Evolutionary conservation across 1,140 invertebrate genomes (phyloP), one percentile per base, ranked within the genome.

Genomic region (Drosophila eugracilis): DNA sequence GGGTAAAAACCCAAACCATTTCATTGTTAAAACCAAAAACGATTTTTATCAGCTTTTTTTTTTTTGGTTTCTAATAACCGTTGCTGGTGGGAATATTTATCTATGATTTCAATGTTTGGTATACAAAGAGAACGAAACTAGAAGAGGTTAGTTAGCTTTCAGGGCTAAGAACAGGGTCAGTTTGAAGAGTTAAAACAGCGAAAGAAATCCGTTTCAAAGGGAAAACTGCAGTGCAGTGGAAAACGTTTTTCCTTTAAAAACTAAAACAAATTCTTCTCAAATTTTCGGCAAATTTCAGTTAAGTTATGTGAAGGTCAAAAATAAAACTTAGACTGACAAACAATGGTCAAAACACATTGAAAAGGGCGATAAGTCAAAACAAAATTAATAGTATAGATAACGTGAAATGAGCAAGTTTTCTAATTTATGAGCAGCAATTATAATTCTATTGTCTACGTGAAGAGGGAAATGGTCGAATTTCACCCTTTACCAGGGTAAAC

Each of bases 311-410:
- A 45, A 26, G 42, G 42, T 45, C 42, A 45, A 26, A 24, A 24
- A 14, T 9, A 2, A 45, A 45, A 45, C 42, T 45, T 45, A 26
- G 42, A 26, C 42, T 45, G 42, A 45, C n/a, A 14, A 44, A 44
- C 41, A 45, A 45, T 45, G 42, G 22, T 14, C 22, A 26, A 45
- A 45, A 45, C 42, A 45, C 42, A 24, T n/a, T n/a, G 30, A 9
- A 45, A 45, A 45, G 42, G 42, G n/a, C 42, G 42, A 45, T 45
- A 45, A 45, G 21, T 45, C n/a, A 4, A 6, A 45, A 45, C 22
- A 26, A 26, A 26, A 26, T 45, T 14, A 45, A 45, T 45, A 24
- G 42, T 45, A 45, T 45, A 45, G 42, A 45, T 45, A 45, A 45
- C 42, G 42, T 4, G 2, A 44, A 26, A 24, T 45, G 6, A 24